Evolutionary conservation across 2,888 invertebrate species (phyloP), one percentile per base, ranked within the genome.

Genomic region (Himalopsyche japonica): DNA sequence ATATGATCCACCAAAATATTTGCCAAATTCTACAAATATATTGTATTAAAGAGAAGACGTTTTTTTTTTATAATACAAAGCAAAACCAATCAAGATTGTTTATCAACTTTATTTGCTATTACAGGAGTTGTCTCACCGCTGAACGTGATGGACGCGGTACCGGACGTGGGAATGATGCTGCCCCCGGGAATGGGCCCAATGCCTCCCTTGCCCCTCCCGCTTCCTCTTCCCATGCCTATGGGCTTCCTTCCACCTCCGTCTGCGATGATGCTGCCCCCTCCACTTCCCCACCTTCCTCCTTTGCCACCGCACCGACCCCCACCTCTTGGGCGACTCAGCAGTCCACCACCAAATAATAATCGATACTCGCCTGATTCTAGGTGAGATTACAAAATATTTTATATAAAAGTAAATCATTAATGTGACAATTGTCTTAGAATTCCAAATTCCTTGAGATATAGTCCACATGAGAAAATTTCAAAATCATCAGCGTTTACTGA

Each of bases 201-300:
- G 88, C 94, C 94, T 82, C 94, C 93, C 70, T 93, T 95, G 86
- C 94, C 95, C 78, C 93, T 94, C 49, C 93, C 94, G 83, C 93
- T 94, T 84, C 94, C 94, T 18, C 92, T 93, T 87, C 91, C 93
- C 18, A 88, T 91, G 88, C 91, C 93, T 24, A 57, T 94, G 86
- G 92, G 93, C 88, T 93, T 93, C 90, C 90, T 94, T 85, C 92
- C 92, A 87, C 92, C 93, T 81, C 92, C 92, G 84, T 89, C 88
- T 85, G 88, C 88, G 64, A 87, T 92, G 82, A 91, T 94, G 88
- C 94, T 94, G 82, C 94, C 93, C 57, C 93, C 95, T 86, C 94
- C 95, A 79, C 93, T 94, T 76, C 93, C 94, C 84, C 93, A 94
- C 85, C 94, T 94, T n/a, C 92, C 93, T 87, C 91, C 93, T 15